Evolutionary conservation across 2,113 vertebrate species (phyloP), one percentile per base, ranked within the genome.

Genomic region (Leuciscus idus): DNA sequence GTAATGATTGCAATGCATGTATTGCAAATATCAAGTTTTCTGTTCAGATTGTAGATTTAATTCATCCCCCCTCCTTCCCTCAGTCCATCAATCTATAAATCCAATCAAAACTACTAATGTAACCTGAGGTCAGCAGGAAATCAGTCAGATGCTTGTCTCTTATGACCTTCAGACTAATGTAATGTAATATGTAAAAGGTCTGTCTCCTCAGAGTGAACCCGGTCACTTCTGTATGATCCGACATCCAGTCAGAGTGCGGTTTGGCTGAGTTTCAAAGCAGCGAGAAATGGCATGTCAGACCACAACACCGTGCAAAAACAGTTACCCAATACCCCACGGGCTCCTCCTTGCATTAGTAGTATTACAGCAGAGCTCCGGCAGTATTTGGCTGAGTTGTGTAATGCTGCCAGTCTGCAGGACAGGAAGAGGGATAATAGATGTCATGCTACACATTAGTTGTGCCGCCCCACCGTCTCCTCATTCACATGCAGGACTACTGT

Each of bases 131-230:
- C 62, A 36, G 36, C 46, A 46, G 46, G 15, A 36, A 50, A 64
- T 83, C 81, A 83, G 36, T 70, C 26, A 52, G 62, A 83, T 83
- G 81, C 28, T 55, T 83, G 62, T 70, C 81, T 83, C 64, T 70
- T 23, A 70, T 3, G 64, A 9, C 28, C 61, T 48, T 68, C 78
- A 46, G 7, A 81, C 61, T 55, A 39, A 84, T 43, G 82, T 73
- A 73, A 84, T 84, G 82, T 39, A 57, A 84, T 73, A 73, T 59
- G 82, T 28, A 74, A 74, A 84, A 84, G 33, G 81, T 59, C 50
- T 83, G 68, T 70, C 43, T 82, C 43, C 79, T 81, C 15, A 30
- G 30, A 84, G 50, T 26, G 48, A 72, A 50, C 77, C 55, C 52
- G 36, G 77, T 61, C 77, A 43, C 50, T 77, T 77, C 59, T 81